Evolutionary conservation across 2,888 invertebrate genomes (phyloP), one percentile per base, ranked within the genome.

Genomic region (Tenthredo amoena): DNA sequence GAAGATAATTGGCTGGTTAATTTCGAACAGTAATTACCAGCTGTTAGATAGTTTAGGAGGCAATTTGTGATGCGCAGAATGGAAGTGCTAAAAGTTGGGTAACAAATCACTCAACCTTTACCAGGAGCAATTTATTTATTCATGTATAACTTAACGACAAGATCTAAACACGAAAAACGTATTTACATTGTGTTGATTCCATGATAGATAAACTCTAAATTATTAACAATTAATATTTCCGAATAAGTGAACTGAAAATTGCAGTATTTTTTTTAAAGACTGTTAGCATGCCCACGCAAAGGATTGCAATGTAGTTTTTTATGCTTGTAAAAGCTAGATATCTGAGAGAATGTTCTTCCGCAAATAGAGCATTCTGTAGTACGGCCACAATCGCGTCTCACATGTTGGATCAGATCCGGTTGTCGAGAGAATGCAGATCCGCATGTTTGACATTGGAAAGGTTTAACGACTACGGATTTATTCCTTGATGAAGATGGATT

Each of bases 351-450:
- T 0, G 89, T 90, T 55, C 89, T 90, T 21, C 88, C 86, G 84
- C 91, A 91, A 40, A 85, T 87, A 37, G 86, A 71, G 71, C 91
- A 91, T 50, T 88, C 87, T 71, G 90, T 89, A 15, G 89, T 89
- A 55, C 88, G 88, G 7, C 91, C 91, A 84, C 90, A 91, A 65
- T 92, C 91, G 86, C 91, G 90, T 50, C 90, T 89, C 21, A 89
- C 86, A 85, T 92, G 92, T 86, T 89, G 90, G 77, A 87, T 86
- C n/a, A 92, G 86, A 77, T 89, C 89, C 12, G 89, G 87, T 40
- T 89, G 89, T 74, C 89, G 88, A n/a, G 87, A 87, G 86, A 91
- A 92, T 71, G 88, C 87, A 7, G 90, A 87, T 21, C 91, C 90
- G 85, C 92, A 92, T 6, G 87, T 87, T 0, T 84, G 81, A 83